Evolutionary conservation across 2,113 vertebrate species (phyloP).

Genomic region (Bos javanicus): DNA sequence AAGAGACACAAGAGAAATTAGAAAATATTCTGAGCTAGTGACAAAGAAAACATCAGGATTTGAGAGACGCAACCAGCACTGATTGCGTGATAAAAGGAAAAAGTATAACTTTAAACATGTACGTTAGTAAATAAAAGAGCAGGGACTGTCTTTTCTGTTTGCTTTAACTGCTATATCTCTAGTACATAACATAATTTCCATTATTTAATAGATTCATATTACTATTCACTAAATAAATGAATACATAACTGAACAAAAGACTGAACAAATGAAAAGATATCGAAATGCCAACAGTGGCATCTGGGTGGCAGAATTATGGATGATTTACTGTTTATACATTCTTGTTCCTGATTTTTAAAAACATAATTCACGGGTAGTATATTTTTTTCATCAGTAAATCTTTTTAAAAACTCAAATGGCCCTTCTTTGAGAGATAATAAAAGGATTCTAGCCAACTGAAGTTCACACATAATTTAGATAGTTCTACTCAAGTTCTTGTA

Average conservation of each 20-base stretch:
- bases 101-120: not conserved
- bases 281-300: not conserved
- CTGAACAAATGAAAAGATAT: not conserved
- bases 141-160: not conserved
- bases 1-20: not conserved
- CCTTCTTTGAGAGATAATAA: not conserved
- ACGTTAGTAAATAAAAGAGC: not conserved
- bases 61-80: not conserved
- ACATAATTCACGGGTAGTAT: not conserved
- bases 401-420: not conserved
- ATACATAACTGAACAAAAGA: not conserved
- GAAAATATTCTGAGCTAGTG: conserved; percentile 7
- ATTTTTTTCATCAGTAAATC: not conserved
- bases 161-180: not conserved
- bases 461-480: not conserved
- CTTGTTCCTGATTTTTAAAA: not conserved
- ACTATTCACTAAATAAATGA: not conserved
- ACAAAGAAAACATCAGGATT: not conserved
- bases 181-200: not conserved
- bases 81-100: not conserved
- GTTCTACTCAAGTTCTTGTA: not conserved
- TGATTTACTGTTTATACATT: not conserved
- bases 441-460: not conserved
- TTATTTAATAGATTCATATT: not conserved
- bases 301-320: not conserved